Conservation (phyloP, 2,113 vertebrate species). For the Nesogale talazaci region DNA sequence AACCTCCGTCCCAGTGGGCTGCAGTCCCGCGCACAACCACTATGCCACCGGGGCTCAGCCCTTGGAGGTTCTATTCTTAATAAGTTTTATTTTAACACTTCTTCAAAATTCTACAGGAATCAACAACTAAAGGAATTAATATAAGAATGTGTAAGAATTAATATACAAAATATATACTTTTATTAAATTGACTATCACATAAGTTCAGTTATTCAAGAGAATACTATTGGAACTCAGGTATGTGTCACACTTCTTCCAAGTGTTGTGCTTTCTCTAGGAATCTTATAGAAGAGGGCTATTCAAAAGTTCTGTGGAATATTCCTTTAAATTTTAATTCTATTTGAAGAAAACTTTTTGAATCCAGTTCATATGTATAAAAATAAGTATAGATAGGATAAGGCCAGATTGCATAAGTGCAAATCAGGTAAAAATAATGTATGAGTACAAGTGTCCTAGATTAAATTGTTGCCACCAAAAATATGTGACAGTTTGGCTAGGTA, state of each 20-base stretch:
- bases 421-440: background rate
- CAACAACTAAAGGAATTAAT: conserved; percentile 24
- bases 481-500: too few relatives aligned
- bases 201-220: conserved; percentile 1
- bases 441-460: background rate
- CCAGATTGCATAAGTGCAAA: background rate
- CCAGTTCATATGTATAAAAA: background rate
- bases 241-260: background rate
- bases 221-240: background rate
- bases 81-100: conserved; percentile 41
- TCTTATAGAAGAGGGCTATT: background rate
- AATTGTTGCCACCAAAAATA: too few relatives aligned
- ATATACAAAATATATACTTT: background rate
- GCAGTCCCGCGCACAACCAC: too few relatives aligned
- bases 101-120: background rate
- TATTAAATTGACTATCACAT: background rate
- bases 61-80: conserved; percentile 47
- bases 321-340: too few relatives aligned
- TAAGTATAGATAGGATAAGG: background rate
- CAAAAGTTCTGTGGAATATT: too few relatives aligned
- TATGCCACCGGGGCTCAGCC: too few relatives aligned
- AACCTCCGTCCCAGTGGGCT: too few relatives aligned
- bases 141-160: too few relatives aligned
- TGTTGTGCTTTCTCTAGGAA: background rate
- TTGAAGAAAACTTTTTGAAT: too few relatives aligned